Evolutionary conservation across 64 coral and sea anemone species (phyloP).

Genomic region (Montipora capricornis): DNA sequence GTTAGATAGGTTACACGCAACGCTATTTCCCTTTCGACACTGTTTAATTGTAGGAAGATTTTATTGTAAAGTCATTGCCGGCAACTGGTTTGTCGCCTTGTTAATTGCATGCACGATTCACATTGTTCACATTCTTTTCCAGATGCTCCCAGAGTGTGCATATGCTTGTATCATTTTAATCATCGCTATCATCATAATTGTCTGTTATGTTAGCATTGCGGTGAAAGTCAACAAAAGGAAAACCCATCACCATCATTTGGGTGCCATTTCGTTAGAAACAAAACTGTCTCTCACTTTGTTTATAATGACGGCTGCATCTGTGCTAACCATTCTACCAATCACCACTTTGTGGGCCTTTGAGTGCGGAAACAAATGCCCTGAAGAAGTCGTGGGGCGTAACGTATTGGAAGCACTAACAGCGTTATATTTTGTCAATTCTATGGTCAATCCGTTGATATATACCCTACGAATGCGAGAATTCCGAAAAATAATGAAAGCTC

Average conservation of each 20-base stretch:
- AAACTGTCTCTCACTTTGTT: not conserved
- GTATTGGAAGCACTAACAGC: not conserved
- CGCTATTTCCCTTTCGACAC: too few relatives aligned
- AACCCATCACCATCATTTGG: too few relatives aligned
- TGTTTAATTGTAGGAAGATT: too few relatives aligned
- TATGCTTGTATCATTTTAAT: not conserved
- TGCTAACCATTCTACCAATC: not conserved
- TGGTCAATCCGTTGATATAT: conserved; percentile 2
- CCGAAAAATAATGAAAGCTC: not conserved
- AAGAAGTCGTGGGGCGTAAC: not conserved
- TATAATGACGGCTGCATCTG: not conserved
- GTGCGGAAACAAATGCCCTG: not conserved
- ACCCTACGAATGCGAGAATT: not conserved
- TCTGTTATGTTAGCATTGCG: too few relatives aligned
- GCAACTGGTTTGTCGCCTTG: too few relatives aligned
- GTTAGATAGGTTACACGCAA: too few relatives aligned
- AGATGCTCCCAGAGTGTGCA: not conserved
- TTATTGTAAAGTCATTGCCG: too few relatives aligned
- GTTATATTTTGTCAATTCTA: not conserved
- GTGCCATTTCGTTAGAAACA: too few relatives aligned
- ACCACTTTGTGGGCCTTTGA: not conserved
- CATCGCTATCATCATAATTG: too few relatives aligned
- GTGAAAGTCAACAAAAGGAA: too few relatives aligned
- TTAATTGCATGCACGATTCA: too few relatives aligned
- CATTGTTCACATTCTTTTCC: too few relatives aligned